Evolutionary conservation across 2,888 invertebrate species (phyloP).

Genomic region (Pyrrhia umbra): DNA sequence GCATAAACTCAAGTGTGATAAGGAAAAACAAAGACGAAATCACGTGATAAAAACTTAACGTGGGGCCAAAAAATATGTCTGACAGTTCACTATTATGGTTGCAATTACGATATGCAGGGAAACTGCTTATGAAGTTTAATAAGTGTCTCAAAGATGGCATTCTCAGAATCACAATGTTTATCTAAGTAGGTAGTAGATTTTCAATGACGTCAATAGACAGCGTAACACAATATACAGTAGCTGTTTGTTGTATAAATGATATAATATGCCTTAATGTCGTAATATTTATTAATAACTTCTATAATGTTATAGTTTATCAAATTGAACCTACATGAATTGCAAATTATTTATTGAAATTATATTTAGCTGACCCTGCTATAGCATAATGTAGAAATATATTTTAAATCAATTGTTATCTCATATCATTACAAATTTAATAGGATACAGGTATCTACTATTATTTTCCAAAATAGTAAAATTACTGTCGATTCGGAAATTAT

Average conservation of each 20-base stretch:
- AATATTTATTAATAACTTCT: constrained; percentile 6
- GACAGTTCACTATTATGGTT: neutral
- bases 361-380: constrained; percentile 23
- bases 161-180: constrained; percentile 30
- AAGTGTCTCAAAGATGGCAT: neutral
- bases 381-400: constrained; percentile 21
- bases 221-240: constrained; percentile 2
- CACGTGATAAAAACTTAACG: constrained; percentile 35
- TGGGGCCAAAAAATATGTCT: constrained; percentile 51
- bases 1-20: constrained; percentile 60
- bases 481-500: neutral
- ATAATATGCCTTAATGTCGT: neutral
- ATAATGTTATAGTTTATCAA: constrained; percentile 10
- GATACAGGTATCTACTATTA: neutral
- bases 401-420: constrained; percentile 43
- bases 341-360: constrained; percentile 20
- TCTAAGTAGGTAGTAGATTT: neutral
- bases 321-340: constrained; percentile 16
- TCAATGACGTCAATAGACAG: neutral
- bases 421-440: constrained; percentile 14
- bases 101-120: neutral
- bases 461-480: constrained; percentile 17
- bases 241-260: neutral
- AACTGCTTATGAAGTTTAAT: constrained; percentile 21
- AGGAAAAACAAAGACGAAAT: constrained; percentile 35